Evolutionary conservation across 2,797 vertebrate species (phyloP), one percentile per base, ranked within the genome.

Genomic region (Myotis planiceps): DNA sequence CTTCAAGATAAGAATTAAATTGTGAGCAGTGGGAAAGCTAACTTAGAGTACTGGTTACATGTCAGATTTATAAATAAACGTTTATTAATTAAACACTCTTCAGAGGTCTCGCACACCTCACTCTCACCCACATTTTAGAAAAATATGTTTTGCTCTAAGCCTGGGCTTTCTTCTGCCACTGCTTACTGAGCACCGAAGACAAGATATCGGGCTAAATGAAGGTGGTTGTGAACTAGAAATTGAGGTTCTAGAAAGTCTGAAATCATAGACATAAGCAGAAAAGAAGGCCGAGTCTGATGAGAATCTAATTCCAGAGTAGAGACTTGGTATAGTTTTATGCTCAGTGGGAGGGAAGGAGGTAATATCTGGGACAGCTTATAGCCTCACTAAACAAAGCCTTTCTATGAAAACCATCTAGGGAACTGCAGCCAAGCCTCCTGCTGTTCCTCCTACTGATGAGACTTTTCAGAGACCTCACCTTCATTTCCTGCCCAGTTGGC

Each of bases 401-500:
- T 39, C 55, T 55, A 2, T 8, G 85, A 75, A 60, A 85, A 51
- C 16, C 12, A 10, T 37, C 29, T 49, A 34, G 53, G 42, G 49
- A 94, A n/a, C 9, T 45, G 21, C 2, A 8, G 49, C 55, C 72
- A 85, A n/a, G 4, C 5, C 42, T 79, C 51, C 42, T 49, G 47
- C 32, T 53, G 23, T 42, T 72, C 51, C 34, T 55, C 53, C 34
- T 81, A 9, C 51, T 75, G 81, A 68, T 39, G 81, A 78, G 34
- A 63, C 2, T 21, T 95, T 55, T 91, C 27, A 75, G 75, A 90
- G 72, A 66, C 25, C 32, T 84, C 45, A 84, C 91, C 65, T 97
- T 92, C 71, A 89, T 84, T 93, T 94, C 60, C 63, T 74, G 32
- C 49, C 66, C 49, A 71, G 49, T 79, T 83, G 90, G 89, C 21